These are phyloP conservation scores for Saccostrea echinata DNA, from an alignment of 1,140 invertebrate species.

Conservation along the genomic window DNA sequence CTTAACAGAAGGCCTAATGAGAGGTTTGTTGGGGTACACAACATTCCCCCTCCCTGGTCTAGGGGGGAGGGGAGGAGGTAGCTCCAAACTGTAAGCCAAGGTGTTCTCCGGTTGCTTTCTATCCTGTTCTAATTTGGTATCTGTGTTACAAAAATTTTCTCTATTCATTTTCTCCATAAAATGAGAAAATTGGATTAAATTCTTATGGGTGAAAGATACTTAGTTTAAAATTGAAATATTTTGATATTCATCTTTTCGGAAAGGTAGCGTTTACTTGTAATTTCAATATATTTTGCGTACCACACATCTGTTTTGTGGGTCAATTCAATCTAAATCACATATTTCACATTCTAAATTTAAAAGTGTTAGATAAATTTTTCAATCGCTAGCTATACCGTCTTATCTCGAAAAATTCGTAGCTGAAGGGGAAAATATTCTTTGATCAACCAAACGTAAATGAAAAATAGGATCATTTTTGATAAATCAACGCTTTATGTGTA, in stretches of 20 bases:
- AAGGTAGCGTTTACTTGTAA: background rate
- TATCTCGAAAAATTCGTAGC: background rate
- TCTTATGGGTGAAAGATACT: background rate
- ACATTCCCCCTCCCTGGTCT: conserved; percentile 66
- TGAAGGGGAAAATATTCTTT: conserved; percentile 21
- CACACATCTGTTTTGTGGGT: background rate
- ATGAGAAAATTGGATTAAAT: conserved; percentile 7
- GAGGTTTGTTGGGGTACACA: conserved; percentile 75
- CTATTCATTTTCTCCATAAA: background rate
- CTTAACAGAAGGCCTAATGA: conserved; percentile 66
- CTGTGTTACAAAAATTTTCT: background rate
- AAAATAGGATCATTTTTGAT: background rate
- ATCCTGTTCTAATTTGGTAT: conserved; percentile 36
- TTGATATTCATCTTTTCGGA: background rate
- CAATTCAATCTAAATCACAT: background rate
- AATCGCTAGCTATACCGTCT: background rate
- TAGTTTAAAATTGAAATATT: background rate
- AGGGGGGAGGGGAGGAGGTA: conserved; percentile 72
- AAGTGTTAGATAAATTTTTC: conserved; percentile 33
- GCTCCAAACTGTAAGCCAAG: conserved; percentile 42
- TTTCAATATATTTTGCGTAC: background rate
- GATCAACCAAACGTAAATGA: conserved; percentile 43
- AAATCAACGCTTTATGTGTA: background rate
- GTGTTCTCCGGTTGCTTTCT: conserved; percentile 36
- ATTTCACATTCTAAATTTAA: conserved; percentile 1